phyloP scores from a whole-genome alignment of 2,113 vertebrate species.

The Plestiodon gilberti region DNA sequence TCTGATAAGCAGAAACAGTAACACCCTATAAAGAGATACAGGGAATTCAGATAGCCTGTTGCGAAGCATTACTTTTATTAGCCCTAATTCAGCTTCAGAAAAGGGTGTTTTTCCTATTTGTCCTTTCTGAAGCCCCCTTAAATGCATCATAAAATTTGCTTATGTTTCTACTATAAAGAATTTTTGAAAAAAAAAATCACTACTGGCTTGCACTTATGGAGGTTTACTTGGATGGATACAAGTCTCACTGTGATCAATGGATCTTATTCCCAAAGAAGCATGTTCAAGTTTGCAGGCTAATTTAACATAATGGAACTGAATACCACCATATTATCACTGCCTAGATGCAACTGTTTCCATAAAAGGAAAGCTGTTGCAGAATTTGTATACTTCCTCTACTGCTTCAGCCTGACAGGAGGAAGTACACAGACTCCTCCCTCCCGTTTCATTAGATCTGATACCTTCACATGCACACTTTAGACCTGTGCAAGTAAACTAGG shows the following conservation, averaged over 20 bases:
- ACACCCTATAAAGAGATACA: not conserved
- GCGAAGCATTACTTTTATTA: not conserved
- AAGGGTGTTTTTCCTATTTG: slow-evolving; percentile 14
- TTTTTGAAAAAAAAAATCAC: not conserved
- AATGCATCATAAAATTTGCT: slow-evolving; percentile 19
- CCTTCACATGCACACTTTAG: not conserved
- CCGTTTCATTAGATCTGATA: not conserved
- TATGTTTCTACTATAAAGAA: not conserved
- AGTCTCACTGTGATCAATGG: not conserved
- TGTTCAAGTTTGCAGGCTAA: not conserved
- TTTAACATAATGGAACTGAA: slow-evolving; percentile 30
- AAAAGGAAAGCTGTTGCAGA: slow-evolving; percentile 62
- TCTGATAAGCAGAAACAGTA: not conserved
- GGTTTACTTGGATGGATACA: slow-evolving; percentile 27
- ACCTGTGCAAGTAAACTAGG: not conserved
- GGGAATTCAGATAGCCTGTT: not conserved
- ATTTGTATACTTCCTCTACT: slow-evolving; percentile 52
- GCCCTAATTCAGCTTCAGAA: slow-evolving; percentile 11
- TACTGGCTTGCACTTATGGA: not conserved
- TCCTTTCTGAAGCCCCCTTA: not conserved
- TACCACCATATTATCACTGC: slow-evolving; percentile 50
- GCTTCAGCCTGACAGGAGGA: slow-evolving; percentile 13
- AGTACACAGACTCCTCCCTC: not conserved
- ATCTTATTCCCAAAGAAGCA: not conserved
- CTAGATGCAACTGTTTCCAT: slow-evolving; percentile 60